Base-by-base conservation (phyloP, 2,797 vertebrate species). In the Tragelaphus eurycerus region DNA sequence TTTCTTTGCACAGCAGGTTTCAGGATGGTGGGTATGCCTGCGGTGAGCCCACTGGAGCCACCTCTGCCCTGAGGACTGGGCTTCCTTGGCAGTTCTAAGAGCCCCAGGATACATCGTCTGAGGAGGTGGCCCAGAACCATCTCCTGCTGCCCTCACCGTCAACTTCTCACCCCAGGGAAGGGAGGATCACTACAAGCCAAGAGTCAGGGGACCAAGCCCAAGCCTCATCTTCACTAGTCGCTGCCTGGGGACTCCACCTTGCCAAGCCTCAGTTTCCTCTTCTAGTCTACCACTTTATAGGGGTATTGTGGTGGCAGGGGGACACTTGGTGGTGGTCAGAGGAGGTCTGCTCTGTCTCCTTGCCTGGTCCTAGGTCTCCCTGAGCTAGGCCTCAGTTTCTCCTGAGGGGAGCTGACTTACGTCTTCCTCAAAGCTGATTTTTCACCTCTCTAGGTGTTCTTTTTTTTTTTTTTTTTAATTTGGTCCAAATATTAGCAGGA, bases 381-480 rank as follows among this genome's bases (percentile, higher is more conserved):
- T 19, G n/a, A 48, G 50, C 12, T 46, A 46, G n/a, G 46, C 38
- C 60, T 88, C 84, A 27, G 85, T 90, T 76, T 92, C 48, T 71
- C 38, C 48, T 7, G 34, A 57, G 54, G 57, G 64, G 17, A 86
- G 21, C 7, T 76, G 34, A 27, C 46, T 17, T 25, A 81, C 12
- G 29, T 54, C 59, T 87, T 95, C 52, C 23, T 76, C 59, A 71
- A 91, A 43, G 31, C 83, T 60, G 27, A 38, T 50, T 86, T 86
- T 29, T 59, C 5, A 48, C 0, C 4, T 31, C 76, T 31, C 54
- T 48, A 62, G 2, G 8, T 48, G 10, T 57, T 90, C 86, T 67
- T 76, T n/a, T 81, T 95, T 96, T 48, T n/a, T 81, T 95, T 96
- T 43, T 43, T 43, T 87, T 86, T 85, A 43, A 48, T 4, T 84